Evolutionary conservation across 2,797 vertebrate genomes (phyloP), one percentile per base, ranked within the genome.

Genomic region (Distichodus sexfasciatus): DNA sequence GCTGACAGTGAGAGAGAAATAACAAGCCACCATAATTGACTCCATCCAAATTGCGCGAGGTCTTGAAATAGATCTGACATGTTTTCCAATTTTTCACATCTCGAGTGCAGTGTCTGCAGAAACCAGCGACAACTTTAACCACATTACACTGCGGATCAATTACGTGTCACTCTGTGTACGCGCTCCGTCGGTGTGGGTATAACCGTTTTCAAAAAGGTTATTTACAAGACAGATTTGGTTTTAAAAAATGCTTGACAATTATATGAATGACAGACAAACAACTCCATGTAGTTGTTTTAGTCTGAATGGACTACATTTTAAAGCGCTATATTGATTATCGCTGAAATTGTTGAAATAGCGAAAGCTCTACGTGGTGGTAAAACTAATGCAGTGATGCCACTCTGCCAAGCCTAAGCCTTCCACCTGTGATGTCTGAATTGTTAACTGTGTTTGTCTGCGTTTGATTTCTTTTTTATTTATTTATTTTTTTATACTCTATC

Each of bases 71-170:
- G 21, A 64, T 74, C 46, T 35, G 58, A 69, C 40, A 11, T 63
- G 50, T 33, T 58, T 31, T 50, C 24, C 65, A 50, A 23, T 62
- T 61, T 31, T 74, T 53, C 12, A 1, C 31, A 33, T 35, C 24
- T 28, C 43, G 57, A 24, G 33, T 58, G 43, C 51, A 50, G 47
- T 63, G 41, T 69, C 59, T 63, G 65, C 50, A 74, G 50, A 66
- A 69, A 46, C n/a, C 50, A 24, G 12, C n/a, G 17, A 47, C 33
- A 11, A 24, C 64, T 57, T 55, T 58, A 62, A 67, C 51, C 24
- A 31, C 19, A 62, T 26, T 33, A 53, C 35, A 33, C 38, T 11
- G 6, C 15, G 65, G 66, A 65, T 65, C 60, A 65, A 65, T 51
- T 28, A 8, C 36, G 50, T 5, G 29, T 24, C 33, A 41, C 23